Percentiles rank a stretch among this genome's conserved stretches.
These are phyloP conservation scores for Liolophura sinensis DNA, from an alignment of 1,140 invertebrate species.

Conservation along the genomic window DNA sequence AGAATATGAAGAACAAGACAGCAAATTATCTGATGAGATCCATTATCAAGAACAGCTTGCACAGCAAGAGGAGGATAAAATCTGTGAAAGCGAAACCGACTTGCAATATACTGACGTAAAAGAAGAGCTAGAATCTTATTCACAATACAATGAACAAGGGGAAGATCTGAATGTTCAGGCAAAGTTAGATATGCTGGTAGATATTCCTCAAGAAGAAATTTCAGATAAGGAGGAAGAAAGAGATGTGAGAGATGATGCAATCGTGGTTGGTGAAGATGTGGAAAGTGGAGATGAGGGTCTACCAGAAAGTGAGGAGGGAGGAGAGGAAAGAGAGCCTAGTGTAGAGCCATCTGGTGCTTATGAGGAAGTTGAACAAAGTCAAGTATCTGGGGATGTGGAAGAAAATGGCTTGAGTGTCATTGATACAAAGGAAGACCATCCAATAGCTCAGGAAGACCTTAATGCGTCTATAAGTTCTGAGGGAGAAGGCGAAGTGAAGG, in stretches of 20 bases:
- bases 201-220: too few species aligned
- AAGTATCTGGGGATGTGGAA: not conserved
- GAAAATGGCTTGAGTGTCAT: not conserved
- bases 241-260: not conserved
- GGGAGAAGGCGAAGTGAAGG: not conserved
- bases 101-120: not conserved
- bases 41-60: too few species aligned
- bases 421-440: not conserved
- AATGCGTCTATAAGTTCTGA: not conserved
- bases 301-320: not conserved
- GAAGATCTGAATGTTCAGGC: too few species aligned
- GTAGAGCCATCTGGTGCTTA: not conserved
- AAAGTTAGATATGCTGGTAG: too few species aligned
- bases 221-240: conserved; percentile 1
- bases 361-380: not conserved
- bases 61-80: too few species aligned
- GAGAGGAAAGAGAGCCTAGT: not conserved
- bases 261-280: not conserved
- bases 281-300: not conserved
- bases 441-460: conserved; percentile 3
- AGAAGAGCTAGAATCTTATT: not conserved
- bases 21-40: too few species aligned
- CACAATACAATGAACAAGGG: too few species aligned
- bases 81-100: not conserved
- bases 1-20: too few species aligned